A percentile compares a stretch with the other conserved stretches of the same genome.
phyloP scores from a whole-genome alignment of 2,797 vertebrate genomes.

The Agapornis canus region DNA sequence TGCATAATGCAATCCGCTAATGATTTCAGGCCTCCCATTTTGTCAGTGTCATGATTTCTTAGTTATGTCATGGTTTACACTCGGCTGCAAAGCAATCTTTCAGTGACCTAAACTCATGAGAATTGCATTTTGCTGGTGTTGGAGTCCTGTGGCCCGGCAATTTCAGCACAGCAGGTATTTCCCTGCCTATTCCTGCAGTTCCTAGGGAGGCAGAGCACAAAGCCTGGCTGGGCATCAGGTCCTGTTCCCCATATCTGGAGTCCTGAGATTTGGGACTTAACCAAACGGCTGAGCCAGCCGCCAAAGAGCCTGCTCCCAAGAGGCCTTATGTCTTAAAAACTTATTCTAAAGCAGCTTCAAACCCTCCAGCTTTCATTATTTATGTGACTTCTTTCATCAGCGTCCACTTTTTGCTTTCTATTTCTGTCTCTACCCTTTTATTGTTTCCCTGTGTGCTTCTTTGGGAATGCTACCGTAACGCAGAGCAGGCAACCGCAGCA shows the following conservation, averaged over 20 bases:
- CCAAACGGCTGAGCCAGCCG: background rate
- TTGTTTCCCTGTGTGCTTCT: background rate
- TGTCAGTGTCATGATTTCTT: background rate
- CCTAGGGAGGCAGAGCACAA: background rate
- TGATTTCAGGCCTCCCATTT: background rate
- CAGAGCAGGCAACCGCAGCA: background rate
- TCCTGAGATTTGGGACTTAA: background rate
- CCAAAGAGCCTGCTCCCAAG: background rate
- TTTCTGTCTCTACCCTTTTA: slow-evolving; percentile 9
- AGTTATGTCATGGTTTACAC: slow-evolving; percentile 14
- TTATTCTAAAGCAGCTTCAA: slow-evolving; percentile 28
- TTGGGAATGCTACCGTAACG: background rate
- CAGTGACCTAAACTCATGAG: background rate
- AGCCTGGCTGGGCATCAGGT: background rate
- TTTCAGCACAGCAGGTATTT: background rate
- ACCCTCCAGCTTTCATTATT: slow-evolving; percentile 25
- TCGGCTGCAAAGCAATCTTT: slow-evolving; percentile 36
- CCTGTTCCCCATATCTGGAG: background rate
- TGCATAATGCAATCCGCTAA: background rate
- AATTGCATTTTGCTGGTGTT: background rate
- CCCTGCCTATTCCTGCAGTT: background rate
- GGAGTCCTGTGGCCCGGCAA: background rate
- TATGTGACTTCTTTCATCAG: slow-evolving; percentile 24
- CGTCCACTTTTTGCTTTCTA: slow-evolving; percentile 8
- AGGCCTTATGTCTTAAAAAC: background rate